Conservation (phyloP, 2,888 invertebrate genomes). For the Himalopsyche tibetana region DNA sequence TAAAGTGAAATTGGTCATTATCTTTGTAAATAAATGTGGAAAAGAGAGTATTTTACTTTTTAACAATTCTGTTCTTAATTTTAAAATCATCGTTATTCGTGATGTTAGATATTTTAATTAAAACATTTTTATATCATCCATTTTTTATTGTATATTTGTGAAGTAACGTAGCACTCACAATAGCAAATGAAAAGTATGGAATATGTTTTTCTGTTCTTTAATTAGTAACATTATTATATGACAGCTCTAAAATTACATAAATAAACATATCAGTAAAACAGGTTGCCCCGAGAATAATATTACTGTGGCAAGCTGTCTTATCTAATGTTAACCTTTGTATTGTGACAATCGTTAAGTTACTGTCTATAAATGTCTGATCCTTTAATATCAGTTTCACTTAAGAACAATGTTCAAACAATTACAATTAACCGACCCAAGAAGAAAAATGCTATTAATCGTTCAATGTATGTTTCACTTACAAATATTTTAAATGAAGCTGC, state of each 20-base stretch:
- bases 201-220: not conserved
- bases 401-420: conserved; percentile 72
- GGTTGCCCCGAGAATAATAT: not conserved
- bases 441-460: conserved; percentile 85
- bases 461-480: conserved; percentile 83
- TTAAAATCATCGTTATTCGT: too few species aligned
- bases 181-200: not conserved
- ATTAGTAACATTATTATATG: not conserved
- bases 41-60: too few species aligned
- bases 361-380: conserved; percentile 54
- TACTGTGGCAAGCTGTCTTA: too few species aligned
- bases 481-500: conserved; percentile 83
- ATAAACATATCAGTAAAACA: not conserved
- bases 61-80: too few species aligned
- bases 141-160: too few species aligned
- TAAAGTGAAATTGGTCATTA: too few species aligned
- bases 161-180: too few species aligned
- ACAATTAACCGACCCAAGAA: conserved; percentile 85
- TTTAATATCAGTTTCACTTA: conserved; percentile 59
- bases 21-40: too few species aligned
- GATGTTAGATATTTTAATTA: too few species aligned
- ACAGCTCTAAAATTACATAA: not conserved
- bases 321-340: not conserved
- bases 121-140: too few species aligned
- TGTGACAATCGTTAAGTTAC: not conserved